These are phyloP conservation scores for Hyles lineata DNA, from an alignment of 2,888 invertebrate genomes.

Conservation along the genomic window DNA sequence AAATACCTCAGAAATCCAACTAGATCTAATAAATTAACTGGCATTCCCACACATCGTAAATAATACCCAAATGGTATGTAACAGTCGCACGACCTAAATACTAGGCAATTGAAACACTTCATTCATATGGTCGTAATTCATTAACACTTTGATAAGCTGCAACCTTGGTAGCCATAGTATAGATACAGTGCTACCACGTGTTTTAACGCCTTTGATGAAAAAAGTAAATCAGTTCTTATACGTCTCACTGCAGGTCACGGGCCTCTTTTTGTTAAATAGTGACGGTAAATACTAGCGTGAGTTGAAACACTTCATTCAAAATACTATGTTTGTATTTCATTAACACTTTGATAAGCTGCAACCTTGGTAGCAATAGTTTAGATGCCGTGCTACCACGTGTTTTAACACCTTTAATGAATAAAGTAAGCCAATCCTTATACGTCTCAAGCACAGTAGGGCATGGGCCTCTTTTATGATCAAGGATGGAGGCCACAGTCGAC, in stretches of 20 bases:
- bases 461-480: no score
- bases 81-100: slow-evolving; percentile 60
- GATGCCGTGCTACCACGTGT: no score
- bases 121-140: slow-evolving; percentile 41
- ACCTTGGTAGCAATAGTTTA: neutral
- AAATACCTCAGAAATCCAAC: neutral
- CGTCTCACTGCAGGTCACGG: no score
- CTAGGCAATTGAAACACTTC: slow-evolving; percentile 59
- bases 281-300: slow-evolving; percentile 49
- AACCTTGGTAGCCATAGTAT: slow-evolving; percentile 13
- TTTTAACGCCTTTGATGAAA: no score
- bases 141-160: slow-evolving; percentile 41
- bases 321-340: slow-evolving; percentile 43
- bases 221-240: no score
- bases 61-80: slow-evolving; percentile 20
- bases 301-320: slow-evolving; percentile 54
- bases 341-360: slow-evolving; percentile 38
- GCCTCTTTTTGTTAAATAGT: no score
- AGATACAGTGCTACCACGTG: no score
- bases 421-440: no score
- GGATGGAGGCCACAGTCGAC: no score
- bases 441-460: no score
- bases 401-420: no score
- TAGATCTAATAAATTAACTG: slow-evolving; percentile 8
- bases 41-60: slow-evolving; percentile 1